A percentile compares a stretch with the other conserved stretches of the same genome.
These are phyloP conservation scores for Synanthedon formicaeformis DNA, from an alignment of 2,888 invertebrate genomes.

Conservation along the genomic window DNA sequence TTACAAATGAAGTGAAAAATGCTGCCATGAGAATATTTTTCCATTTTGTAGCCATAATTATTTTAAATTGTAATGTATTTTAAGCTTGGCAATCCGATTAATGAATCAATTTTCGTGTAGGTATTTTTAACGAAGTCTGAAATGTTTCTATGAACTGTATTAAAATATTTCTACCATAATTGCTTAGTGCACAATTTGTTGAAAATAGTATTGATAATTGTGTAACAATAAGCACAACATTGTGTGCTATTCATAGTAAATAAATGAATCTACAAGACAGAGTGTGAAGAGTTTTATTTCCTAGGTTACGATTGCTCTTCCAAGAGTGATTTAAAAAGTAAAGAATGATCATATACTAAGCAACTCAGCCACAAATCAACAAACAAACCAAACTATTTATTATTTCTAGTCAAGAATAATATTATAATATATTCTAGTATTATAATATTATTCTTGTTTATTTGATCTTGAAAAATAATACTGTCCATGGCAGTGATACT, in stretches of 20 bases:
- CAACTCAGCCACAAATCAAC: too few relatives aligned
- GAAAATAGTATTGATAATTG: conserved; percentile 32
- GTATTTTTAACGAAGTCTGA: not conserved
- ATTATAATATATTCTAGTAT: too few relatives aligned
- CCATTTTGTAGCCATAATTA: conserved; percentile 24
- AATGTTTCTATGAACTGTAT: not conserved
- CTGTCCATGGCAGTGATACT: too few relatives aligned
- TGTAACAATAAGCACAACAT: conserved; percentile 53
- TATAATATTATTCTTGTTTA: too few relatives aligned
- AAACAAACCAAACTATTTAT: too few relatives aligned
- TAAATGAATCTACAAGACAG: conserved; percentile 23
- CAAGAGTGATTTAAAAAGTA: too few relatives aligned
- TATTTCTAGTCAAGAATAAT: too few relatives aligned
- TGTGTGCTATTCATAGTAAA: conserved; percentile 46
- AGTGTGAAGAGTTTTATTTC: not conserved
- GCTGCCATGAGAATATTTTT: not conserved
- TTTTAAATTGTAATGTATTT: conserved; percentile 8
- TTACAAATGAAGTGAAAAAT: conserved; percentile 18
- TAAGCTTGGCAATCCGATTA: not conserved
- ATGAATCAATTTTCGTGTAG: not conserved
- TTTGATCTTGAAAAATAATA: too few relatives aligned
- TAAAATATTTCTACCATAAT: not conserved
- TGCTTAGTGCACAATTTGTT: conserved; percentile 51
- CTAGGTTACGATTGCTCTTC: not conserved
- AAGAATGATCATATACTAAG: too few relatives aligned